These are phyloP conservation scores for Araneus ventricosus DNA, from an alignment of 1,140 invertebrate species.

Conservation along the genomic window DNA sequence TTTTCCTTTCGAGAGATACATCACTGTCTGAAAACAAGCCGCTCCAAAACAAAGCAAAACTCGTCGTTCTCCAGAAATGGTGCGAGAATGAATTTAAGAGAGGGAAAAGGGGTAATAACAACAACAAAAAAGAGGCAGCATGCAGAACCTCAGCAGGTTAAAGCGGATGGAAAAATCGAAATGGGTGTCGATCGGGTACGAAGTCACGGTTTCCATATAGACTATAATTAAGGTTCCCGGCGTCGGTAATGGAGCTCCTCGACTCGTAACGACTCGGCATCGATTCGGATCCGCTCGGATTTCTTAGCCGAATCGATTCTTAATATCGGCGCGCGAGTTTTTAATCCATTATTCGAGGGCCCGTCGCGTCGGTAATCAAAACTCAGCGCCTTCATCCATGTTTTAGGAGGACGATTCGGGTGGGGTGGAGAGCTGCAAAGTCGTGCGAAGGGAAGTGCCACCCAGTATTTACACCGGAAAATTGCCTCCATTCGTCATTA, in stretches of 20 bases:
- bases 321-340: conserved; percentile 8
- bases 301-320: conserved; percentile 15
- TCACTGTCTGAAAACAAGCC: not conserved
- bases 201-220: conserved; percentile 54
- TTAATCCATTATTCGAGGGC: conserved; percentile 10
- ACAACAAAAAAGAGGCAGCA: not conserved
- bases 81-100: not conserved
- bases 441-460: conserved; percentile 51
- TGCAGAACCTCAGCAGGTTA: conserved; percentile 4
- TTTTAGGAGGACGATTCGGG: conserved; percentile 59
- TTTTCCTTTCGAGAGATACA: not conserved
- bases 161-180: conserved; percentile 48
- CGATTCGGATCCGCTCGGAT: conserved; percentile 53
- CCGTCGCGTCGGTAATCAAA: conserved; percentile 51
- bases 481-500: conserved; percentile 71
- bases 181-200: conserved; percentile 29
- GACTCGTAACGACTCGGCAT: not conserved
- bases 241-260: conserved; percentile 34
- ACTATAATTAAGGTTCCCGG: conserved; percentile 43
- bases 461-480: conserved; percentile 72
- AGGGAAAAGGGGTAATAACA: not conserved
- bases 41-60: not conserved
- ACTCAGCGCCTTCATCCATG: conserved; percentile 60
- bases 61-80: not conserved
- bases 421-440: not conserved